Evolutionary conservation across 2,113 vertebrate species (phyloP), one percentile per base, ranked within the genome.

Genomic region (Globicephala melas): DNA sequence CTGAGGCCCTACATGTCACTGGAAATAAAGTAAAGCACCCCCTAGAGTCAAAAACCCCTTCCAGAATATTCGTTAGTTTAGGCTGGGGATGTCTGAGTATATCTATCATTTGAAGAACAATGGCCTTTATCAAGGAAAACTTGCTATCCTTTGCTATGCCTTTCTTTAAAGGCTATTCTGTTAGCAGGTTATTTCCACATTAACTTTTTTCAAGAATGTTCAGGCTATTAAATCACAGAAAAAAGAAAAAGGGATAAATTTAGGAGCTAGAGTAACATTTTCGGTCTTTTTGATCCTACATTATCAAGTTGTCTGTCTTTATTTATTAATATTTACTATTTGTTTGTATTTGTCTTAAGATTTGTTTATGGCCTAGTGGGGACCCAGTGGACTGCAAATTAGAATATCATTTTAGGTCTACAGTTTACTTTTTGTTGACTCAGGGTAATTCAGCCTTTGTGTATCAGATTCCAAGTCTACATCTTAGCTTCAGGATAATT

Each of bases 301-400:
- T 47, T 58, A 88, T 82, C 18, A 44, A 58, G 63, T 67, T 88
- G 20, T 26, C 17, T 41, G 12, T 83, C 21, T 84, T 74, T 38
- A 77, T 92, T 96, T 96, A 84, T 47, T 31, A 70, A 74, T 94
- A 73, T 92, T 94, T 96, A 85, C n/a, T 85, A 63, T 88, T 83
- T 53, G 18, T 81, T 95, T 96, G 41, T 77, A 20, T 44, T n/a
- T 74, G 31, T 81, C 33, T 88, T 50, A 91, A 67, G 31, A 76
- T 93, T 87, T 90, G 80, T 94, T 85, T 88, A n/a, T 91, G 60
- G 31, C 50, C 82, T 94, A 33, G 2, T 70, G 23, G 4, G 6
- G 7, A n/a, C 13, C 5, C 21, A 80, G 0, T 67, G 28, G 33
- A 28, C 10, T 92, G 15, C 3, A 96, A 94, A 94, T 80, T 76